Evolutionary conservation across 2,113 vertebrate species (phyloP).

Genomic region (Xyliphius kryptos): DNA sequence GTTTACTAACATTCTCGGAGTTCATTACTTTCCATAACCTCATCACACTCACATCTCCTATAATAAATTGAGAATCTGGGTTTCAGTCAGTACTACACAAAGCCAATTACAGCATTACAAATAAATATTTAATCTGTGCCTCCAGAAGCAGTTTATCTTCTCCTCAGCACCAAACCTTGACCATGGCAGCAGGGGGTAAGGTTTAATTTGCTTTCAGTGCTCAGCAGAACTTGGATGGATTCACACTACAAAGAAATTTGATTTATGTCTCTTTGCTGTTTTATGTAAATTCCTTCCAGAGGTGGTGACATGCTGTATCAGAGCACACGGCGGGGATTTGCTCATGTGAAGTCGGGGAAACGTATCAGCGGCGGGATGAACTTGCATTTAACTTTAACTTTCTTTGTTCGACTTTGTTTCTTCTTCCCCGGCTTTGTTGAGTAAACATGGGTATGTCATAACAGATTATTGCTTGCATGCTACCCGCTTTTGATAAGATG

Average conservation of each 20-base stretch:
- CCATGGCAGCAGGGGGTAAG: constrained; percentile 15
- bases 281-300: background rate
- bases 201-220: constrained; percentile 34
- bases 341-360: constrained; percentile 4
- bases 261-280: background rate
- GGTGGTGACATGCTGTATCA: constrained; percentile 19
- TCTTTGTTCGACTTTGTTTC: background rate
- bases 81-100: constrained; percentile 37
- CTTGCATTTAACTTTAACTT: background rate
- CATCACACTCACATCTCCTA: constrained; percentile 25
- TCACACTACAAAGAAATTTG: constrained; percentile 8
- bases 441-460: too few species aligned
- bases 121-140: constrained; percentile 47
- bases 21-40: background rate
- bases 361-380: background rate
- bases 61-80: constrained; percentile 37
- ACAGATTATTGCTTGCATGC: too few species aligned
- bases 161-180: constrained; percentile 28
- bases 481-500: too few species aligned
- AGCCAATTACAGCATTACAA: constrained; percentile 35
- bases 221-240: constrained; percentile 26
- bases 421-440: background rate
- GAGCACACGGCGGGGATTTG: constrained; percentile 25
- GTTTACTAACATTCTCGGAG: too few species aligned
- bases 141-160: constrained; percentile 37